Conservation (phyloP, 2,797 vertebrate species). For the Spea hammondii region DNA sequence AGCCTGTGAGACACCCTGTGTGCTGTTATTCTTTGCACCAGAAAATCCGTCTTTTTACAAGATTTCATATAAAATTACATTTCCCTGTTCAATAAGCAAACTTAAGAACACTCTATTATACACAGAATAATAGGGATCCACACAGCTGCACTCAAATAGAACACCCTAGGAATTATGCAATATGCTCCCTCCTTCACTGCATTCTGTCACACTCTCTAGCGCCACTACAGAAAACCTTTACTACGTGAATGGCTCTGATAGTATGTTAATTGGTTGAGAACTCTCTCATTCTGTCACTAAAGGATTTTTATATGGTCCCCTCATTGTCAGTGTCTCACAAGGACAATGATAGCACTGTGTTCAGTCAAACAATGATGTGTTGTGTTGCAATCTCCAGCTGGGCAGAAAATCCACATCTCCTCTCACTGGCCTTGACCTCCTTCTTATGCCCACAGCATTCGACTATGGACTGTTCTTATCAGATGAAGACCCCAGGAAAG, state of each 20-base stretch:
- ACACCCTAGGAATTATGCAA: too few species aligned
- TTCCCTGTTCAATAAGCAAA: too few species aligned
- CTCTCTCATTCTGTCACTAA: background rate
- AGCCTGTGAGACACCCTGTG: background rate
- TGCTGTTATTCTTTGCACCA: background rate
- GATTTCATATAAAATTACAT: too few species aligned
- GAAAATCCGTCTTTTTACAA: background rate
- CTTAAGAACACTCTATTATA: too few species aligned
- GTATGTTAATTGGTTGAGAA: background rate
- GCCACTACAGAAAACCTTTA: background rate
- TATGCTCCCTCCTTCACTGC: too few species aligned
- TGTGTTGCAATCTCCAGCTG: slow-evolving; percentile 19
- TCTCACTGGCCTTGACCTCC: slow-evolving; percentile 32
- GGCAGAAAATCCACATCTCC: slow-evolving; percentile 7
- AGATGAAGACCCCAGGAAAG: slow-evolving; percentile 95
- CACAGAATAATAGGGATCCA: too few species aligned
- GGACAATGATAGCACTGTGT: slow-evolving; percentile 27
- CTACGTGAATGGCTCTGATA: background rate
- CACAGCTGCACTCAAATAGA: too few species aligned
- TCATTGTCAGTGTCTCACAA: slow-evolving; percentile 6
- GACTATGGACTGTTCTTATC: slow-evolving; percentile 97
- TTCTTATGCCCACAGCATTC: slow-evolving; percentile 74
- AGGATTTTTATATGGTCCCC: slow-evolving; percentile 19
- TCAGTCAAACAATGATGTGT: slow-evolving; percentile 37
- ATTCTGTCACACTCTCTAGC: too few species aligned